Evolutionary conservation across 2,797 vertebrate species (phyloP), one percentile per base, ranked within the genome.

Genomic region (Nannoperca obscura): DNA sequence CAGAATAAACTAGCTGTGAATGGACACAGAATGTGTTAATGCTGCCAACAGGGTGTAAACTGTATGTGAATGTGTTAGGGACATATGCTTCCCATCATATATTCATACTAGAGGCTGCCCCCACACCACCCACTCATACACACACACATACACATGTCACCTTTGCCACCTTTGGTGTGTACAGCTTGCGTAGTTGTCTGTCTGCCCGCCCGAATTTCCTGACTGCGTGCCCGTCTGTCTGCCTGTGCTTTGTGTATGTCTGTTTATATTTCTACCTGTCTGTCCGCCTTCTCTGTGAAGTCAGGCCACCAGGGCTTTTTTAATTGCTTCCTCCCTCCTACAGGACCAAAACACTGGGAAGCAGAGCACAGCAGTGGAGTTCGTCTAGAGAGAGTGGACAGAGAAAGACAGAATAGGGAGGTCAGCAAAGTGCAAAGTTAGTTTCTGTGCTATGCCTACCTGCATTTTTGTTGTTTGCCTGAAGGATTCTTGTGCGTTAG

Each of bases 301-400:
- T 89, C 80, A 75, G 87, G 84, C 92, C 95, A 95, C 94, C 93
- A 86, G 85, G 90, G 82, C 71, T 85, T 90, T 86, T 85, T 90
- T 90, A 93, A 93, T 94, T 92, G 90, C 90, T 95, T 94, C 94
- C 92, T 92, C 89, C 88, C 79, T 88, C 88, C 86, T 80, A 66
- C 75, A 85, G 76, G 74, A 86, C 79, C 82, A 85, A 84, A 87
- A 86, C 81, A 86, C 81, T 58, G 74, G 82, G 86, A 87, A 84
- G 72, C 63, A 72, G 73, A 84, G 81, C 86, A 76, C 70, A 68
- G 78, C 78, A 61, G 78, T 27, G 58, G 47, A 65, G 79, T 74
- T 58, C 71, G 67, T 83, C 77, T 77, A 64, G 72, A 53, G 72
- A 69, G 72, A 75, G 71, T 32, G 74, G 68, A 78, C 67, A 71